Percentiles rank a stretch among this genome's conserved stretches.
phyloP scores from a whole-genome alignment of 2,888 invertebrate genomes.

The Allophyes oxyacanthae region DNA sequence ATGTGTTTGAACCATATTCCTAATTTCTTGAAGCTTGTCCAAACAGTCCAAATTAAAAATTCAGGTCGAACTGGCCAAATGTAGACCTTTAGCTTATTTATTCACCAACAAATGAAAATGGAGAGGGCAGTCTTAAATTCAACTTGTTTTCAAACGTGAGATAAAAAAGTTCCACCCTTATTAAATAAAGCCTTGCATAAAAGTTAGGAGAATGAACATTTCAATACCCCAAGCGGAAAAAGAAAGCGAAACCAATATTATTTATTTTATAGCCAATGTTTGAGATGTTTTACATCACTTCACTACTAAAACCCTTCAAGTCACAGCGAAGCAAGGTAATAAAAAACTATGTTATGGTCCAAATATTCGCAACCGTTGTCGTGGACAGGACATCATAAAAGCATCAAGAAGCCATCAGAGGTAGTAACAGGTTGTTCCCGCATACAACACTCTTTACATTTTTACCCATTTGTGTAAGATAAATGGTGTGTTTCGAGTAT shows the following conservation, averaged over 20 bases:
- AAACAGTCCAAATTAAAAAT: too few relatives aligned
- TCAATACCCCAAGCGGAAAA: conserved; percentile 27
- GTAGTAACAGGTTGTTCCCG: conserved; percentile 77
- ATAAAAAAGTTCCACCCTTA: conserved; percentile 27
- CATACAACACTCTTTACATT: conserved; percentile 69
- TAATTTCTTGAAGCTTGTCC: too few relatives aligned
- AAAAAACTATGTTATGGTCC: conserved; percentile 58
- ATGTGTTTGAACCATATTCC: too few relatives aligned
- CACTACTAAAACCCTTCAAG: conserved; percentile 22
- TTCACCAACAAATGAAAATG: too few relatives aligned
- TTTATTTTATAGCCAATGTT: conserved; percentile 26
- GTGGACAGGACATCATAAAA: conserved; percentile 84
- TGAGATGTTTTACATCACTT: conserved; percentile 28
- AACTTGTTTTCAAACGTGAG: too few relatives aligned
- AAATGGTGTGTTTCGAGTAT: conserved; percentile 52
- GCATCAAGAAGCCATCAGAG: conserved; percentile 87
- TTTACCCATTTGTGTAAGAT: conserved; percentile 64
- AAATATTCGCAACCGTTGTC: conserved; percentile 73
- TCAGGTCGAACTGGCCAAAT: too few relatives aligned
- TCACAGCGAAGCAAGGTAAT: conserved; percentile 26
- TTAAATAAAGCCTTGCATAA: conserved; percentile 15
- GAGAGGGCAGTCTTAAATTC: too few relatives aligned
- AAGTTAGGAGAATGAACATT: conserved; percentile 28
- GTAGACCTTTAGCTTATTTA: too few relatives aligned
- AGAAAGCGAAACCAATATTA: conserved; percentile 34